These are phyloP conservation scores for Notodonta dromedarius DNA, from an alignment of 2,888 invertebrate species.

Conservation along the genomic window DNA sequence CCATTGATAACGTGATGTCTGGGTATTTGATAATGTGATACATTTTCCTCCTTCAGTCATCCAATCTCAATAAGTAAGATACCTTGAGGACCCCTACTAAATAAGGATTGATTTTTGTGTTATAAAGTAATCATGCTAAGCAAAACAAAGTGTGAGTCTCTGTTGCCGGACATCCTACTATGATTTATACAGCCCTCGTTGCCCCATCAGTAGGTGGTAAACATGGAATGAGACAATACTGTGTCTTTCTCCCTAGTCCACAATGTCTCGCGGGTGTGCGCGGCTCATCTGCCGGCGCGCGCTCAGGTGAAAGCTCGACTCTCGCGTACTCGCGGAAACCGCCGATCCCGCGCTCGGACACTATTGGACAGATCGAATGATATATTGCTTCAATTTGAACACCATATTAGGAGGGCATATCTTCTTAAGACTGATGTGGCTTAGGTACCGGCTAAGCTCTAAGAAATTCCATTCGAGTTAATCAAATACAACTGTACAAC, in stretches of 20 bases:
- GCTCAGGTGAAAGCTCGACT: conserved; percentile 42
- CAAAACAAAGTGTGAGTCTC: no score
- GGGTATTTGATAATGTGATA: conserved; percentile 1
- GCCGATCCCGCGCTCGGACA: conserved; percentile 15
- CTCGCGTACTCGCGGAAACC: conserved; percentile 32
- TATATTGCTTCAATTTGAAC: background rate
- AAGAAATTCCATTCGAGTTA: no score
- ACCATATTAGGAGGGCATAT: background rate
- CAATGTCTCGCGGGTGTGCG: conserved; percentile 1
- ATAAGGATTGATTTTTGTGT: no score
- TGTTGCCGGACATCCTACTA: no score
- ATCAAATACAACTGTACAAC: no score
- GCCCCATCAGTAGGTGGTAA: no score
- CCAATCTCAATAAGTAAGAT: background rate
- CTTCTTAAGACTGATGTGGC: no score
- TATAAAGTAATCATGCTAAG: no score
- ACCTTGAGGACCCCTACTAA: no score
- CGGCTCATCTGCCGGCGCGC: conserved; percentile 16
- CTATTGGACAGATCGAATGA: background rate
- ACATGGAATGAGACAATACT: background rate
- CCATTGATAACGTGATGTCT: conserved; percentile 31
- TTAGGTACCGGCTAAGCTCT: no score
- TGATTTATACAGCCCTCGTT: no score
- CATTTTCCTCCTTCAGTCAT: background rate
- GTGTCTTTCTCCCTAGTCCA: background rate